Evolutionary conservation across 2,113 vertebrate genomes (phyloP), one percentile per base, ranked within the genome.

Genomic region (Elachura formosa): DNA sequence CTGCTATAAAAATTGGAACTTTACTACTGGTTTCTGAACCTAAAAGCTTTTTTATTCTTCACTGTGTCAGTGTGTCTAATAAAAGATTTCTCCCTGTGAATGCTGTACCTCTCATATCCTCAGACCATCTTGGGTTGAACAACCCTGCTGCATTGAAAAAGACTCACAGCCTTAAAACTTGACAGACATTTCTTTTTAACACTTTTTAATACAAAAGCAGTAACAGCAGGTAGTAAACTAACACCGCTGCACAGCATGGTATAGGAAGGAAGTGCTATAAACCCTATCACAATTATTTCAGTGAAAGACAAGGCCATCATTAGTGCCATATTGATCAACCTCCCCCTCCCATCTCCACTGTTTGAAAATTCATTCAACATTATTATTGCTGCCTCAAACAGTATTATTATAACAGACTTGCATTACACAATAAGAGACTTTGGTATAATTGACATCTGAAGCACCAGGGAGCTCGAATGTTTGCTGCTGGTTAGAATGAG

Each of bases 191-290:
- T 94, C 92, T 94, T 94, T 96, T 94, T 96, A 94, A 90, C 93
- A 93, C 90, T 82, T 95, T 96, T 92, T 92, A 83, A 81, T 80
- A 93, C 89, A 94, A 95, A 96, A 94, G 92, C 84, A 95, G 11
- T 84, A 93, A 81, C 94, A 94, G 94, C 96, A 96, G 93, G 96
- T 91, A 96, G 94, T 96, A 94, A 97, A 91, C 51, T 93, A 94
- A 78, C 94, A 55, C 76, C 85, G 79, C 41, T 3, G 31, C 96
- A 80, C 94, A 96, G 95, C 92, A 31, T 88, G 92, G 75, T 76
- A 66, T 80, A 82, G 89, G 94, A 96, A 95, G 93, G 88, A 96
- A 96, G 86, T 83, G 68, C 84, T 84, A 58, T 89, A 94, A 96
- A 97, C 83, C 68, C 80, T 69, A 88, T 87, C 87, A 78, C 94